Evolutionary conservation across 2,797 vertebrate species (phyloP).

Genomic region (Percopsis omiscomaycus): DNA sequence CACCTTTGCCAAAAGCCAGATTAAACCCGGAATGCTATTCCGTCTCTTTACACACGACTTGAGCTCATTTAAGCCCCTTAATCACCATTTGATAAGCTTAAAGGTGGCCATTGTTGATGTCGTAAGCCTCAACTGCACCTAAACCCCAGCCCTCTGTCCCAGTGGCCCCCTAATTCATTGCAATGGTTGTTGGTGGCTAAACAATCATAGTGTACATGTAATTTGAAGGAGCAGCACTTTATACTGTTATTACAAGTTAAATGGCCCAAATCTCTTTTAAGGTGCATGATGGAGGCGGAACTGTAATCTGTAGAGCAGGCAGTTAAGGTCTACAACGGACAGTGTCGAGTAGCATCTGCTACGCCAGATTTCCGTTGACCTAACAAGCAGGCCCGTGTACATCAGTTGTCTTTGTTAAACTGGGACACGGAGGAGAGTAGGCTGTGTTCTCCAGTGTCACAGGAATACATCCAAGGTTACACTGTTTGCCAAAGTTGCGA

Average conservation of each 20-base stretch:
- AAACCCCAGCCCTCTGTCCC: slow-evolving; percentile 20
- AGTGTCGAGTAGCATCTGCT: slow-evolving; percentile 28
- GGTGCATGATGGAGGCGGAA: slow-evolving; percentile 44
- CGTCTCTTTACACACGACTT: slow-evolving; percentile 53
- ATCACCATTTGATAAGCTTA: slow-evolving; percentile 72
- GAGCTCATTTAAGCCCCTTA: slow-evolving; percentile 60
- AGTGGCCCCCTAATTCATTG: slow-evolving; percentile 11
- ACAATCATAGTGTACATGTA: slow-evolving; percentile 41
- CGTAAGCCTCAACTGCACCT: slow-evolving; percentile 29
- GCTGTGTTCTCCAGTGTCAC: not conserved
- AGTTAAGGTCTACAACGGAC: slow-evolving; percentile 19
- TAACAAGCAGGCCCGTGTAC: not conserved
- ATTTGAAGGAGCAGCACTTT: slow-evolving; percentile 62
- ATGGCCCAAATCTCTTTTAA: slow-evolving; percentile 55
- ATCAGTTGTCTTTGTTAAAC: not conserved
- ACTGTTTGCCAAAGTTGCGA: slow-evolving; percentile 28
- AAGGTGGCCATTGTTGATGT: slow-evolving; percentile 65
- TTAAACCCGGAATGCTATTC: slow-evolving; percentile 45
- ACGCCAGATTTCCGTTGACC: slow-evolving; percentile 8
- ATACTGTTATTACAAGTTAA: slow-evolving; percentile 59
- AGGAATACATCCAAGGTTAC: not conserved
- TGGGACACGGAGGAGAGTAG: not conserved
- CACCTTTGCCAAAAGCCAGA: not conserved
- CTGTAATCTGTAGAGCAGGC: slow-evolving; percentile 42
- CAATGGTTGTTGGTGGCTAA: slow-evolving; percentile 67